These are phyloP conservation scores for Philereme transversata DNA, from an alignment of 2,888 invertebrate species.

Conservation along the genomic window DNA sequence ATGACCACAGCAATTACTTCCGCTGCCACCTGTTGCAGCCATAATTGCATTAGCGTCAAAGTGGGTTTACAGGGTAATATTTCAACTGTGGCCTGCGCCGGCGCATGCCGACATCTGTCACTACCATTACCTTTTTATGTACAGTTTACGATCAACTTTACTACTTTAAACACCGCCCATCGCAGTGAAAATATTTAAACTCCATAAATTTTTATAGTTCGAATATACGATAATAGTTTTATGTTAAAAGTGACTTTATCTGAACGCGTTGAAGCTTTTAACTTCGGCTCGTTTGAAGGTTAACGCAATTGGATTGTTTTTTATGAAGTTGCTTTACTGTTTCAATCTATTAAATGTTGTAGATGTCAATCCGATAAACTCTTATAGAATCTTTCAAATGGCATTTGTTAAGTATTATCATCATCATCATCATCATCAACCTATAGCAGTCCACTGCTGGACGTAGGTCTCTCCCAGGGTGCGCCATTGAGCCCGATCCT, in stretches of 20 bases:
- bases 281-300: constrained; percentile 59
- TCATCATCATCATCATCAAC: too few species aligned
- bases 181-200: constrained; percentile 72
- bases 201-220: constrained; percentile 70
- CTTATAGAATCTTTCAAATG: not conserved
- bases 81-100: constrained; percentile 35
- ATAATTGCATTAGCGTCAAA: constrained; percentile 31
- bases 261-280: constrained; percentile 50
- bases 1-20: constrained; percentile 22
- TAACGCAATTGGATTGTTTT: constrained; percentile 52
- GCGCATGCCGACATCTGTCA: constrained; percentile 60
- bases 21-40: constrained; percentile 25
- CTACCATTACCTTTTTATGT: constrained; percentile 61
- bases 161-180: constrained; percentile 52
- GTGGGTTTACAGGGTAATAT: constrained; percentile 30
- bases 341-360: constrained; percentile 17
- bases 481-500: too few species aligned
- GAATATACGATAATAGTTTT: constrained; percentile 68
- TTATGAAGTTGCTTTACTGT: constrained; percentile 44
- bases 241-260: constrained; percentile 67
- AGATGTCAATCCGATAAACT: constrained; percentile 1
- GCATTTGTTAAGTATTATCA: not conserved
- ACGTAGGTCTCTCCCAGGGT: too few species aligned
- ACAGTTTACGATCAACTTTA: constrained; percentile 49
- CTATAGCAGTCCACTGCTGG: too few species aligned